A percentile compares a stretch with the other conserved stretches of the same genome.
Conservation (phyloP, 2,113 vertebrate genomes). For the Pomatorhinus ruficollis region DNA sequence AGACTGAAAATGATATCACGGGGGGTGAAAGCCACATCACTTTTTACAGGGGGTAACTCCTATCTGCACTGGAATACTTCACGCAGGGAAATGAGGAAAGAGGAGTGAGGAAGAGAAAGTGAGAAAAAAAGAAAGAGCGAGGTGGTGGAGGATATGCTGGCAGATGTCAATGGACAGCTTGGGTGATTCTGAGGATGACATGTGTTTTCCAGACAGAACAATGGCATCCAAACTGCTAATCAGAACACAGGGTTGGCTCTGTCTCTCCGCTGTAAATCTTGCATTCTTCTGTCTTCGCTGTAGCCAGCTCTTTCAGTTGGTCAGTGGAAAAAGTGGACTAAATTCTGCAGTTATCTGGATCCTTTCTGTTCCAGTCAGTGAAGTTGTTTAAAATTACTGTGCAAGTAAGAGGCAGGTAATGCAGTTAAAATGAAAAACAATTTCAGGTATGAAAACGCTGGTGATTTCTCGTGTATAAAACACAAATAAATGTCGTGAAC, state of each 20-base stretch:
- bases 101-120: not conserved
- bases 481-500: not conserved
- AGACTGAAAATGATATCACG: not conserved
- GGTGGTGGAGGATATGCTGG: slow-evolving; percentile 37
- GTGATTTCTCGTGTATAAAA: not conserved
- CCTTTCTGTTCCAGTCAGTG: not conserved
- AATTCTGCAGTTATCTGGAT: not conserved
- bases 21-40: not conserved
- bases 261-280: not conserved
- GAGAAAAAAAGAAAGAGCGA: not conserved
- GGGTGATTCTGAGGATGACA: slow-evolving; percentile 56
- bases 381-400: not conserved
- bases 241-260: slow-evolving; percentile 28
- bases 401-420: not conserved
- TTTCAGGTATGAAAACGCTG: accelerated
- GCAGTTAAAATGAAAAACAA: not conserved
- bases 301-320: not conserved
- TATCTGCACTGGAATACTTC: not conserved
- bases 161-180: slow-evolving; percentile 64
- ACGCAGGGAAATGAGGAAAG: not conserved
- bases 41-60: not conserved
- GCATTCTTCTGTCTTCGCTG: slow-evolving; percentile 21
- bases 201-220: slow-evolving; percentile 70
- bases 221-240: slow-evolving; percentile 66
- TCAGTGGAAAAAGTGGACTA: not conserved